phyloP scores from a whole-genome alignment of 2,888 invertebrate genomes.

The Sminthurinus aureus region DNA sequence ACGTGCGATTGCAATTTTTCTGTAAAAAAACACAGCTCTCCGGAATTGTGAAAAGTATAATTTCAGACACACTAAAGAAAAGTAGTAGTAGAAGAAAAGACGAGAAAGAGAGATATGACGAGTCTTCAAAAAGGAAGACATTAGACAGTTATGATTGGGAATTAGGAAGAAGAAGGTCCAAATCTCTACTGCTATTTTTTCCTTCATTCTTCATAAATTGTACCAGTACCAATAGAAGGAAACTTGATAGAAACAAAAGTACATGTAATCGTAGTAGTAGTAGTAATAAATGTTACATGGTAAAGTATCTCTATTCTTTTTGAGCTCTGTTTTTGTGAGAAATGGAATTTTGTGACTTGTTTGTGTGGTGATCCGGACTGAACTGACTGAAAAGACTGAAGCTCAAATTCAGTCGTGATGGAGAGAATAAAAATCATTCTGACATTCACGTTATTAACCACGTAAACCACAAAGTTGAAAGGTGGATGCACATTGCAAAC shows the following conservation, averaged over 20 bases:
- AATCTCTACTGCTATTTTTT: background rate
- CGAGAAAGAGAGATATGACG: background rate
- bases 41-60: background rate
- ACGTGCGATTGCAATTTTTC: background rate
- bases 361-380: conserved; percentile 11
- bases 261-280: background rate
- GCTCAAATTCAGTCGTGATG: conserved; percentile 17
- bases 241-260: background rate
- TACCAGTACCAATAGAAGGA: background rate
- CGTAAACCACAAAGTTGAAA: conserved; percentile 39
- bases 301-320: no score
- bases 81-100: background rate
- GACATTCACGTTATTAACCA: conserved; percentile 35
- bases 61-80: no score
- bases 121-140: background rate
- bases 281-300: no score
- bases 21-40: background rate
- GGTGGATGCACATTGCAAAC: conserved; percentile 37
- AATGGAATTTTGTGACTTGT: conserved; percentile 18
- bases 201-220: background rate
- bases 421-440: conserved; percentile 36
- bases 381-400: background rate
- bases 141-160: background rate
- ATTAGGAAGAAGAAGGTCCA: background rate
- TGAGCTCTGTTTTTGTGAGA: background rate